phyloP scores from a whole-genome alignment of 30 jellyfish, hydroid and myxozoan genomes.

The Mastigias papua region DNA sequence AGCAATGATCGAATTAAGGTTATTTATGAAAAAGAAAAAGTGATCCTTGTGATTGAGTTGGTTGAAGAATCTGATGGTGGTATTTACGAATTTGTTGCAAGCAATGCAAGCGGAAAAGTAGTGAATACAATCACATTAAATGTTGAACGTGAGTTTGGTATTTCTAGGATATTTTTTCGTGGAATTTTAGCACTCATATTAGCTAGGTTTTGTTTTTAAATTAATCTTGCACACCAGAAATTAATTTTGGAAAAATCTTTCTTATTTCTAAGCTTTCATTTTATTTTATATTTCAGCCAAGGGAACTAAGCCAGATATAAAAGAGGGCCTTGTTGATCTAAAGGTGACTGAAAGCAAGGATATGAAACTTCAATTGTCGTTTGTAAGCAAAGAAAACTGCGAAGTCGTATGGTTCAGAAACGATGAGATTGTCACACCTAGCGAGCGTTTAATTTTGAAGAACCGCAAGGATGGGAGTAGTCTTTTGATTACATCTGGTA shows the following conservation, averaged over 20 bases:
- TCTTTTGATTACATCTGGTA: slow-evolving; percentile 35
- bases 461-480: slow-evolving; percentile 22
- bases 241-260: background rate
- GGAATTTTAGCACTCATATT: no score
- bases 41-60: slow-evolving; percentile 45
- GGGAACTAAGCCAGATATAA: slow-evolving; percentile 49
- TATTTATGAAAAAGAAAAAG: slow-evolving; percentile 33
- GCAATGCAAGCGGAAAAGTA: slow-evolving; percentile 68
- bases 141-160: slow-evolving; percentile 64
- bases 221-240: no score
- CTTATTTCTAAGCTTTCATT: background rate
- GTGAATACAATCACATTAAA: slow-evolving; percentile 37
- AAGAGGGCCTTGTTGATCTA: slow-evolving; percentile 33
- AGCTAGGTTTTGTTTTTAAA: no score
- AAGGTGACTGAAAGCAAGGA: slow-evolving; percentile 67
- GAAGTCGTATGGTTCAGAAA: slow-evolving; percentile 73
- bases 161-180: no score
- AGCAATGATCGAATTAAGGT: slow-evolving; percentile 42
- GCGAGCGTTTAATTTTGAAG: slow-evolving; percentile 4
- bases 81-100: slow-evolving; percentile 76
- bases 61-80: slow-evolving; percentile 79
- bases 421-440: slow-evolving; percentile 34
- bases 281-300: slow-evolving; percentile 4
- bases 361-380: slow-evolving; percentile 28
- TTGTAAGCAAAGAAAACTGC: slow-evolving; percentile 55